Evolutionary conservation across 2,113 vertebrate species (phyloP).

Genomic region (Climacteris rufus): DNA sequence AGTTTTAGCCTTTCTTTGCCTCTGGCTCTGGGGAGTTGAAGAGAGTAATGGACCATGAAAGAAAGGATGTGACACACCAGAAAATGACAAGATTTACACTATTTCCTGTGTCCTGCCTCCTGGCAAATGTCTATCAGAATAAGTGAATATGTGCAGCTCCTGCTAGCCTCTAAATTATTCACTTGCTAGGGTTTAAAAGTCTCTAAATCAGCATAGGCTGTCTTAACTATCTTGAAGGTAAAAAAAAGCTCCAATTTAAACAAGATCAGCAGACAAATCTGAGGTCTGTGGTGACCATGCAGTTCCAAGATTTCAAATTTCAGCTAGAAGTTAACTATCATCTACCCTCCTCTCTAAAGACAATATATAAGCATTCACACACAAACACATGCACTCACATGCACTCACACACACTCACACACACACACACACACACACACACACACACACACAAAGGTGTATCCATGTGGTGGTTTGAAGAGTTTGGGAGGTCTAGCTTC

Average conservation of each 20-base stretch:
- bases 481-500: no score
- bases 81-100: not conserved
- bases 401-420: not conserved
- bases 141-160: not conserved
- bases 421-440: not conserved
- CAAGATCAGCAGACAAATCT: not conserved
- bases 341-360: not conserved
- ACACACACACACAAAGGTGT: not conserved
- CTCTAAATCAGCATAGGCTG: not conserved
- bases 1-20: not conserved
- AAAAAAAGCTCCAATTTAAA: not conserved
- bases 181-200: not conserved
- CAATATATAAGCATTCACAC: not conserved
- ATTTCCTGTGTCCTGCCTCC: not conserved
- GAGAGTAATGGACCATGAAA: not conserved
- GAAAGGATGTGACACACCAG: not conserved
- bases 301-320: not conserved
- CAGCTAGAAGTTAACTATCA: not conserved
- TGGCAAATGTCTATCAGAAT: not conserved
- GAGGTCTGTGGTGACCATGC: not conserved
- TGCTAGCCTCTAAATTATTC: not conserved
- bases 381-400: not conserved
- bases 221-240: not conserved
- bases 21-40: not conserved
- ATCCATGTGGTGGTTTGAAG: no score